Base-by-base conservation (phyloP, 2,888 invertebrate species). In the Drosophila putrida region DNA sequence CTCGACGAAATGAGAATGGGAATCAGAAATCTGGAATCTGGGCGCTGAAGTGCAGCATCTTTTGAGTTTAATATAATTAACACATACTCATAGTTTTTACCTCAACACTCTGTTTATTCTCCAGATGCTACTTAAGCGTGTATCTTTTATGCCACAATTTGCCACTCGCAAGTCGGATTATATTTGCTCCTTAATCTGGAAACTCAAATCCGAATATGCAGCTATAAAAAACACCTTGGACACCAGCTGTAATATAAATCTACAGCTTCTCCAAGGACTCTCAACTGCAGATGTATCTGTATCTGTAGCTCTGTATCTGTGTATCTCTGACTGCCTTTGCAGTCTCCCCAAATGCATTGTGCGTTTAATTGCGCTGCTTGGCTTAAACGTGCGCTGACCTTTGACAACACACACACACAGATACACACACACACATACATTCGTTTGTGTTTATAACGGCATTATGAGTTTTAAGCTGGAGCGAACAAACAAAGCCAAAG, bases 351-450 rank as follows among this genome's bases (percentile, higher is more conserved):
- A 73, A 59, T 86, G 79, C 81, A 86, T 83, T 83, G 81, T 85
- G 85, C 74, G 85, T 84, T 80, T 85, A 85, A 85, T 85, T 87
- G 82, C 85, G 68, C 76, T 85, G 78, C 82, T 84, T 85, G 88
- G 88, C 85, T 85, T 85, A 82, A 85, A 84, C 85, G 85, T 79
- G 85, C 85, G 88, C 85, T 86, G 85, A 86, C 85, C 85, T 86
- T 82, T 87, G 85, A 77, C 85, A 86, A 79, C 78, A 68, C 41
- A 64, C 43, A 69, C 59, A 74, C 44, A 70, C 58, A 71, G 38
- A 66, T 11, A 65, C 9, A 65, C 25, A 53, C 38, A 59, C 27
- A 58, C 13, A 57, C 27, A 58, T 25, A 72, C 49, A 69, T 57
- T 53, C 55, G 79, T 64, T 78, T 78, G 73, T 75, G 77, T 66